Evolutionary conservation across 1,140 invertebrate genomes (phyloP), one percentile per base, ranked within the genome.

Genomic region (Orchesella cincta): DNA sequence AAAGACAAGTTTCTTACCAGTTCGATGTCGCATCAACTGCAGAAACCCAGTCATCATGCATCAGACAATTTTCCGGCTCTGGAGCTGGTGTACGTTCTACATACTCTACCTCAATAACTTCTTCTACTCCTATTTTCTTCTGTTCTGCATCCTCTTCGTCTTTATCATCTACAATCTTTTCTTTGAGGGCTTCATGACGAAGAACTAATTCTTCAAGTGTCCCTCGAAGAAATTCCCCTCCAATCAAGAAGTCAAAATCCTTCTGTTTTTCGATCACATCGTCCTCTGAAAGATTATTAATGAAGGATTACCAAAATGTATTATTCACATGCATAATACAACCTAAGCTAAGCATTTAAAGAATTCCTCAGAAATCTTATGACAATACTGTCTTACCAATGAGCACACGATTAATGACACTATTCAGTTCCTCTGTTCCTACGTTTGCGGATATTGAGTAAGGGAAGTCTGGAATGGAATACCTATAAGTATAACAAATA

Each of bases 11-110:
- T 8, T 20, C 75, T 84, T 85, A 92, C 92, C 93, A 96, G 86
- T 92, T 91, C 31, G 90, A 89, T 77, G 86, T 86, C 72, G 90
- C 88, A 80, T 93, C 90, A 29, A 97, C 91, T 46, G 93, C 91
- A 70, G 93, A 92, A 16, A 98, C 94, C 97, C 97, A 98, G 85
- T 98, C 96, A 87, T 98, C 94, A 85, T 98, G 95, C 82, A 95
- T 88, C 71, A 98, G 87, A 83, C 93, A 94, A 84, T 97, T 92
- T 84, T 95, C 89, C 16, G 96, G 96, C 83, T 93, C 89, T 0
- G 96, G 97, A 1, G 95, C 91, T 62, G 94, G 93, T 80, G 92
- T 90, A 82, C 92, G 89, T 85, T 95, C 93, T 39, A 98, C 86
- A 87, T 97, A 98, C 87, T 98, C 96, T 72, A 98, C 88, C 76